Base-by-base conservation (phyloP, 2,113 vertebrate species). In the Columba livia region DNA sequence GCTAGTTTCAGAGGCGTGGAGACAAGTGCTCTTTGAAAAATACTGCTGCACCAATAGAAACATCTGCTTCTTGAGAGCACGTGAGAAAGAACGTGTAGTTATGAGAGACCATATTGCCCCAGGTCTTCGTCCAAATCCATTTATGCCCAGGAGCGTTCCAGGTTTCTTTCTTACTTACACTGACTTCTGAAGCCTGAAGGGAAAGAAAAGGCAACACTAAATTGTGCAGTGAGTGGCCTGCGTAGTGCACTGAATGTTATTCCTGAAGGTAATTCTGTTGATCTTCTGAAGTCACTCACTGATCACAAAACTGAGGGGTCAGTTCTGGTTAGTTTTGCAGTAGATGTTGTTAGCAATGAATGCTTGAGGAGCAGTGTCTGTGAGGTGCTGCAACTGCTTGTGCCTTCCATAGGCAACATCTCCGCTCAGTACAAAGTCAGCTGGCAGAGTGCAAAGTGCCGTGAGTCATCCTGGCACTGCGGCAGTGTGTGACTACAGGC, bases 201-300 rank as follows among this genome's bases (percentile, higher is more conserved):
- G 24, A 34, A 40, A n/a, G 6, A n/a, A 32, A 26, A 15, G 25
- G 12, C 18, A 32, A 7, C 19, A 13, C 10, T 54, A 15, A 58
- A 67, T 48, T 12, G 28, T 85, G 64, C 23, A 47, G 66, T 61
- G 71, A 87, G 15, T 3, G 2, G 53, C 47, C 14, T 28, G 5
- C 48, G 36, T 34, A 61, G 34, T 72, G 40, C 50, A 19, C 32
- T 51, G 26, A 47, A 26, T 42, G 16, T 80, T 91, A 21, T 80
- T 94, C 94, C 82, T 94, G 69, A 25, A 64, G 56, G 42, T 79
- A 67, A 25, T 78, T 93, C 38, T 77, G 28, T 60, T 78, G 53
- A 34, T 85, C 40, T 80, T 70, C 54, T 64, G 72, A 78, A 88
- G 32, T 31, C 13, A 12, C 25, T 54, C 0, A 0, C 71, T 79